These are phyloP conservation scores for Cyphomyrus plagiostoma DNA, from an alignment of 2,113 vertebrate species.

Conservation along the genomic window DNA sequence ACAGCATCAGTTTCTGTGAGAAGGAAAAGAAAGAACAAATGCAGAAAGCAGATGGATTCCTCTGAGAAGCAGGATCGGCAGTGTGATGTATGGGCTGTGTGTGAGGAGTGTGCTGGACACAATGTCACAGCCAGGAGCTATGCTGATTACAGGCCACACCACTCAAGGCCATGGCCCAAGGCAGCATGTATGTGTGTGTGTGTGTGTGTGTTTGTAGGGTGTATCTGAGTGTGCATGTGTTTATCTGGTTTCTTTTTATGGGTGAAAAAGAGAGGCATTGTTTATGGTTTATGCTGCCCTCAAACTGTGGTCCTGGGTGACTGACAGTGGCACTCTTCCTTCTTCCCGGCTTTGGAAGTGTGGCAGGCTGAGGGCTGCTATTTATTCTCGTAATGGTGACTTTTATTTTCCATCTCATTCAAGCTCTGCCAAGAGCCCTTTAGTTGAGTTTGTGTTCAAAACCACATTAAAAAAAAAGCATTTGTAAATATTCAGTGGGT, in stretches of 20 bases:
- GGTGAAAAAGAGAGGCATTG: not conserved
- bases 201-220: not conserved
- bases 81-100: not conserved
- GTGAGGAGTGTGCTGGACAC: not conserved
- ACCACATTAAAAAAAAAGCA: constrained; percentile 11
- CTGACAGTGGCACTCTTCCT: not conserved
- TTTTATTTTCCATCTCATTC: constrained; percentile 14
- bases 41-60: constrained; percentile 64
- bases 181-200: not conserved
- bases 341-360: not conserved
- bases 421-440: constrained; percentile 19
- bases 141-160: constrained; percentile 3
- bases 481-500: constrained; percentile 14
- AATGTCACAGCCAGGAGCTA: not conserved
- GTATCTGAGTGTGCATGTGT: not conserved
- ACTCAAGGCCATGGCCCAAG: not conserved
- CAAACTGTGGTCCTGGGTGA: not conserved
- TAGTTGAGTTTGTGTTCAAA: not conserved
- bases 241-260: not conserved
- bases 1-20: constrained; percentile 34
- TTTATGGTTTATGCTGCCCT: not conserved
- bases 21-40: constrained; percentile 43
- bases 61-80: not conserved
- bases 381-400: constrained; percentile 2
- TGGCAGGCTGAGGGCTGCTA: not conserved